A percentile compares a stretch with the other conserved stretches of the same genome.
Evolutionary conservation across 1,140 invertebrate species (phyloP).

Genomic region (Xylocopa sonorina): DNA sequence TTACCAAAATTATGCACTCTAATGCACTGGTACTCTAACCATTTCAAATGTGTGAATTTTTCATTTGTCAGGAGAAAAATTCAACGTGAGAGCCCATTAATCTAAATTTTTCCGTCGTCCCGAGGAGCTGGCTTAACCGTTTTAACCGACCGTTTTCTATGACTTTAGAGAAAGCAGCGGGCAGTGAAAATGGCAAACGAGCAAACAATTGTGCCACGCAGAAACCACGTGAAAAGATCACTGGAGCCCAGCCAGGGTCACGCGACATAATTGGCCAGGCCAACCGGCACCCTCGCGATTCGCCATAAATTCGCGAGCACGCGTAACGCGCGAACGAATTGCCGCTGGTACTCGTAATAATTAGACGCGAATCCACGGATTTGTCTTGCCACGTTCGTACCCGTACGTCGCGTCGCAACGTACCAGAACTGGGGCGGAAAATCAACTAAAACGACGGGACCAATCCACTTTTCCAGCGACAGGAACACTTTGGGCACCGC

Average conservation of each 20-base stretch:
- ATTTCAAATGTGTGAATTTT: no score
- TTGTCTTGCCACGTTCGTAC: background rate
- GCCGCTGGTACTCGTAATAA: background rate
- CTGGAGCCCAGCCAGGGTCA: conserved; percentile 31
- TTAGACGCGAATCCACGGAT: conserved; percentile 15
- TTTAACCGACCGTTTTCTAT: background rate
- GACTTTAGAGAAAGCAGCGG: no score
- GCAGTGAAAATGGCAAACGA: background rate
- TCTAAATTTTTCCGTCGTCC: no score
- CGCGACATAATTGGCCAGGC: conserved; percentile 26
- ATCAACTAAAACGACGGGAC: conserved; percentile 13
- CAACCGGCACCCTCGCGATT: conserved; percentile 21
- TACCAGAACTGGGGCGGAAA: conserved; percentile 19
- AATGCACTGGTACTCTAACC: background rate
- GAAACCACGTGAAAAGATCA: conserved; percentile 18
- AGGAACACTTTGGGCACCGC: background rate
- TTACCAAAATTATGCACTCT: background rate
- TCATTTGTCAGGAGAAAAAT: no score
- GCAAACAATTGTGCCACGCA: background rate
- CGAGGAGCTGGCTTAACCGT: background rate
- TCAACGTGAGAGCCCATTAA: no score
- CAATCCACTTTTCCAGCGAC: background rate
- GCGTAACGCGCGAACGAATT: conserved; percentile 25
- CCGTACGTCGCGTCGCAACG: background rate
- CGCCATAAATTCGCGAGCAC: conserved; percentile 10